A percentile compares a stretch with the other conserved stretches of the same genome.
Evolutionary conservation across 2,113 vertebrate species (phyloP).

Genomic region (Cynocephalus volans): DNA sequence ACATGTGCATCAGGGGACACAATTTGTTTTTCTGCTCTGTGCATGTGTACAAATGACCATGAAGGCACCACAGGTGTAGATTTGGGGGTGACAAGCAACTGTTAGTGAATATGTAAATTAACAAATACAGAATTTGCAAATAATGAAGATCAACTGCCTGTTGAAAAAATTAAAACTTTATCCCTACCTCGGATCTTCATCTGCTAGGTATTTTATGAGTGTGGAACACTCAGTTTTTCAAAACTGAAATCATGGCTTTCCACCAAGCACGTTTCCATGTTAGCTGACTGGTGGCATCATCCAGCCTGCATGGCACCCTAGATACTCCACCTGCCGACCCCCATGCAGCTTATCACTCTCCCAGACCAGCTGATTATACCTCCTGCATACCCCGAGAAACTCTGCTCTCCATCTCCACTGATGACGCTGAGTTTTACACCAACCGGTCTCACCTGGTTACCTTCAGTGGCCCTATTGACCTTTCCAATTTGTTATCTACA

Average conservation of each 20-base stretch:
- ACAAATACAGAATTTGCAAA: not conserved
- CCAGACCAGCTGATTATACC: not conserved
- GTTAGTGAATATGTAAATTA: not conserved
- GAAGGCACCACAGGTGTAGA: not conserved
- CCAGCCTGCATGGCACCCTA: not conserved
- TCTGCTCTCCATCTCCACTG: not conserved
- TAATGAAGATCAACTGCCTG: not conserved
- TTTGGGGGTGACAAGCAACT: not conserved
- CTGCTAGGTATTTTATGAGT: accelerated
- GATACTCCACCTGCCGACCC: no score
- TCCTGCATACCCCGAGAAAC: not conserved
- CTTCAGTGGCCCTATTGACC: not conserved
- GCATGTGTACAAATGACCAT: not conserved
- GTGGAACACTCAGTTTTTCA: not conserved
- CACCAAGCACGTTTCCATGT: accelerated
- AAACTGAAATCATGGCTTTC: not conserved
- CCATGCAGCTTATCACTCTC: not conserved
- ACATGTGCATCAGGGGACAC: accelerated
- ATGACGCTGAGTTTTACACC: not conserved
- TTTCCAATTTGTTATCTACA: not conserved
- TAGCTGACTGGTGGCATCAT: no score
- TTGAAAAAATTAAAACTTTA: not conserved
- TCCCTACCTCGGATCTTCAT: not conserved
- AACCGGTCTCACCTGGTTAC: not conserved
- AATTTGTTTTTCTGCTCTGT: not conserved